Base-by-base conservation (phyloP, 2,888 invertebrate species). In the Drosophila melanocephala region DNA sequence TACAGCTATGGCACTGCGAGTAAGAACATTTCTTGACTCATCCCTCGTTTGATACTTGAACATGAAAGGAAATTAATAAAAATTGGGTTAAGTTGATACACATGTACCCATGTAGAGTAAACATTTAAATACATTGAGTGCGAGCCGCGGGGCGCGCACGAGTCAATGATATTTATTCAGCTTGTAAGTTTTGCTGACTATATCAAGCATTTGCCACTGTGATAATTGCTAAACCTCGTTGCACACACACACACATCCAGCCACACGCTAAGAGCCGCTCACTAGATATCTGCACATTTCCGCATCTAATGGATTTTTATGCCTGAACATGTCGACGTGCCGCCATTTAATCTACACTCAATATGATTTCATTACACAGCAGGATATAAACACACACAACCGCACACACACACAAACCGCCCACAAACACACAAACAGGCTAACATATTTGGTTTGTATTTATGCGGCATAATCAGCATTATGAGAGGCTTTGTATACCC, bases 281-380 rank as follows among this genome's bases (percentile, higher is more conserved):
- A 67, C 28, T 75, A 32, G 47, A 67, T 52, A 53, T 71, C 67
- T 68, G 72, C 78, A 80, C 80, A 86, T 76, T 84, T 87, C 57
- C 89, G 70, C 73, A 68, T 81, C 76, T 87, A 89, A 89, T 87
- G 87, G 87, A 87, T 84, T 87, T 81, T 89, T 89, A 87, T 87
- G 76, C 79, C 71, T 55, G 70, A 73, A 67, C 78, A 81, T 77
- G 68, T 74, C 87, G 81, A 84, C 89, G 84, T 89, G 87, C 89
- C 63, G 85, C 79, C 89, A 83, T 89, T 87, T 84, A 89, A 89
- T 83, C 87, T 77, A 87, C 84, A 87, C 87, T 84, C 87, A 87
- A 87, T 89, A 87, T 84, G 87, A 86, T 86, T 86, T 86, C 77
- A 81, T 80, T 81, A 75, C 86, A 61, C 86, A 88, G 86, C 86